These are phyloP conservation scores for Ageneiosus marmoratus DNA, from an alignment of 2,113 vertebrate species.

Conservation along the genomic window DNA sequence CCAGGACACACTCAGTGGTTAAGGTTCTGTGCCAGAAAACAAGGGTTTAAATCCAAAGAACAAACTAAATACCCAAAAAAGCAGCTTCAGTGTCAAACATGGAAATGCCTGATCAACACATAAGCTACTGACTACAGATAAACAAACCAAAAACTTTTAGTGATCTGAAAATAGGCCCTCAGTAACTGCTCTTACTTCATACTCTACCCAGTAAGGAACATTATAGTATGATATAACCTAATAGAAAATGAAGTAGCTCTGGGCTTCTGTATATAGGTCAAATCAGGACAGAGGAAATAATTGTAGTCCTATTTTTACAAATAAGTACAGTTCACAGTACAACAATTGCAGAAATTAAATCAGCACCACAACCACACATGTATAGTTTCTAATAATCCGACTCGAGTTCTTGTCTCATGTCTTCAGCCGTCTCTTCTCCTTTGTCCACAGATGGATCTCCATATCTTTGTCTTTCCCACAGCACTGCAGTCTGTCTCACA, in stretches of 20 bases:
- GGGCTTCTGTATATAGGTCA: not conserved
- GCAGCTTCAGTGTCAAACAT: constrained; percentile 15
- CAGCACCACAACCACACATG: not conserved
- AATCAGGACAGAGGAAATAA: constrained; percentile 9
- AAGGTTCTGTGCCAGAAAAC: not conserved
- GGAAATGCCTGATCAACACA: constrained; percentile 30
- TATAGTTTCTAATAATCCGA: not conserved
- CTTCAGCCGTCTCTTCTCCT: not conserved
- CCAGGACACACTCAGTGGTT: not conserved
- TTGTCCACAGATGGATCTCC: constrained; percentile 10
- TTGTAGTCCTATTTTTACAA: not conserved
- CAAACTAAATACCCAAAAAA: not conserved
- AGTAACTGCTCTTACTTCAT: not conserved
- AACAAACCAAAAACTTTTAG: constrained; percentile 1
- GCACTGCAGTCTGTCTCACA: constrained; percentile 21
- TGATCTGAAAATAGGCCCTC: not conserved
- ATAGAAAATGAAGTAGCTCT: not conserved
- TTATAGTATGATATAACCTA: not conserved
- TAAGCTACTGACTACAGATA: constrained; percentile 14
- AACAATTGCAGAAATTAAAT: not conserved
- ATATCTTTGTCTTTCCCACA: constrained; percentile 8
- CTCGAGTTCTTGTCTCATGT: not conserved
- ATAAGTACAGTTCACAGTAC: not conserved
- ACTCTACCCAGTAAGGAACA: not conserved
- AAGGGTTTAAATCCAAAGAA: not conserved